A percentile compares a stretch with the other conserved stretches of the same genome.
Evolutionary conservation across 2,888 invertebrate species (phyloP).

Genomic region (Polydesmus complanatus): DNA sequence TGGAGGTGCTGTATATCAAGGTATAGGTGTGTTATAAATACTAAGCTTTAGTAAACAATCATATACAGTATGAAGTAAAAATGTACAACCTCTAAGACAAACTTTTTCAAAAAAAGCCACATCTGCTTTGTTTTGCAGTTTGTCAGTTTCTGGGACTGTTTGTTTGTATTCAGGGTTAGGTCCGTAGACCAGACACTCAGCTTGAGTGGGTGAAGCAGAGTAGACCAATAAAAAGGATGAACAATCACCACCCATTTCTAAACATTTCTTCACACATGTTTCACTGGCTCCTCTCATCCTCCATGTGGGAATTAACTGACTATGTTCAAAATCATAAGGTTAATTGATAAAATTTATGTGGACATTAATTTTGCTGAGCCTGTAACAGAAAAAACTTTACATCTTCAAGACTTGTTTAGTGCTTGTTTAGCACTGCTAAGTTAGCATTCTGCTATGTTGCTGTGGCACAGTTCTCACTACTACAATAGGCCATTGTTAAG

Average conservation of each 20-base stretch:
- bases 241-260: slow-evolving; percentile 2
- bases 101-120: slow-evolving; percentile 36
- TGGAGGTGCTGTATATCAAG: too few species aligned
- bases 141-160: slow-evolving; percentile 3
- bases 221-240: slow-evolving; percentile 9
- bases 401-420: too few species aligned
- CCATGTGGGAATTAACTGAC: slow-evolving; percentile 3
- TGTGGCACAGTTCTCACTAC: too few species aligned
- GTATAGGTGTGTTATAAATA: too few species aligned
- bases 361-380: not conserved
- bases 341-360: too few species aligned
- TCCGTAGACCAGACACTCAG: slow-evolving; percentile 11
- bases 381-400: not conserved
- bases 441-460: too few species aligned
- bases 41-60: too few species aligned
- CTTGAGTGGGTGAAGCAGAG: slow-evolving; percentile 8
- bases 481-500: too few species aligned
- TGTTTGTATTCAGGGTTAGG: not conserved
- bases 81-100: slow-evolving; percentile 30
- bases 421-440: too few species aligned
- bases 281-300: slow-evolving; percentile 7
- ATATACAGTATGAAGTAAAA: not conserved
- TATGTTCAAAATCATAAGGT: too few species aligned
- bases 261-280: slow-evolving; percentile 8
- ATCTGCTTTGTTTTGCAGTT: slow-evolving; percentile 23